Evolutionary conservation across 2,797 vertebrate species (phyloP).

Genomic region (Coendou prehensilis): DNA sequence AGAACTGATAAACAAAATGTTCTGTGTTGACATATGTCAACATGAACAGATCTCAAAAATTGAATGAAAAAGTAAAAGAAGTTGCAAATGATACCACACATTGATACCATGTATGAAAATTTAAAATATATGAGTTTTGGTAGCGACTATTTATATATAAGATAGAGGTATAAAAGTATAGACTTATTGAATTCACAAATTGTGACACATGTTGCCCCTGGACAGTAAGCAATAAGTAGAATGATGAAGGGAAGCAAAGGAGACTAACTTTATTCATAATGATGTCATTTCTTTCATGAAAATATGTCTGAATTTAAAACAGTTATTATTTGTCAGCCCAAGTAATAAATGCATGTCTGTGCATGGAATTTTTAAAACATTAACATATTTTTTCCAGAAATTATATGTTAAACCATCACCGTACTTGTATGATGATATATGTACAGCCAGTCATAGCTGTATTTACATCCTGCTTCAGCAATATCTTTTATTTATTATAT

Average conservation of each 20-base stretch:
- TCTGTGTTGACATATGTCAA: background rate
- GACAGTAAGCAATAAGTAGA: background rate
- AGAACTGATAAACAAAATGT: background rate
- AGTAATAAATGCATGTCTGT: background rate
- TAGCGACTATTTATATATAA: background rate
- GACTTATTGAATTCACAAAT: background rate
- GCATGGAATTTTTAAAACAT: background rate
- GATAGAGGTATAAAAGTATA: background rate
- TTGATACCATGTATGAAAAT: background rate
- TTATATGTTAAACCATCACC: background rate
- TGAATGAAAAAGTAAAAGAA: background rate
- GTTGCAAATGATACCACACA: background rate
- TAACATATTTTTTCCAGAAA: background rate
- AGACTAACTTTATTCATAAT: background rate
- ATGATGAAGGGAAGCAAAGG: background rate
- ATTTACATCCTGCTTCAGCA: background rate
- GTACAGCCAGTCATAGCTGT: background rate
- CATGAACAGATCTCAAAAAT: background rate
- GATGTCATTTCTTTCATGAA: constrained; percentile 16
- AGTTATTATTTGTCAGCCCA: background rate
- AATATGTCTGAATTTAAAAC: background rate
- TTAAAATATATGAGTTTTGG: background rate
- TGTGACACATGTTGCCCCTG: background rate
- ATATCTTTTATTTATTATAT: background rate
- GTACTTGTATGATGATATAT: background rate